Evolutionary conservation across 2,113 vertebrate species (phyloP).

Genomic region (Propithecus coquereli): DNA sequence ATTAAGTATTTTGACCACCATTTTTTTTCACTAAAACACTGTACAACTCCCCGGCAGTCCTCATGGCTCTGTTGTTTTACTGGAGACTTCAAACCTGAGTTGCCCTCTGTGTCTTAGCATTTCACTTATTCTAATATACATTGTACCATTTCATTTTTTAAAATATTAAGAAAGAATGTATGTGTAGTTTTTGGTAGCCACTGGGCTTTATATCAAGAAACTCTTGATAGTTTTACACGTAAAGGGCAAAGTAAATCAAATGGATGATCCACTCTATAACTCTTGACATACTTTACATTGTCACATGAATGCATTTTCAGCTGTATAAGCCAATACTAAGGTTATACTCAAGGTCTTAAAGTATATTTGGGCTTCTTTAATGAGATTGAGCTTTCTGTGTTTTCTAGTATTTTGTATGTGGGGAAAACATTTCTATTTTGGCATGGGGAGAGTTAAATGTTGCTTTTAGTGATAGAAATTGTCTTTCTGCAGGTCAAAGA

Average conservation of each 20-base stretch:
- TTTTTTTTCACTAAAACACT: neutral
- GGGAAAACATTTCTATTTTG: neutral
- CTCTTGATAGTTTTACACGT: constrained; percentile 59
- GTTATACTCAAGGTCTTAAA: constrained; percentile 44
- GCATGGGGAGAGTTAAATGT: neutral
- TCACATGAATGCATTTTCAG: neutral
- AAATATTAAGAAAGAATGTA: constrained; percentile 15
- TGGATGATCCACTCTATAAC: constrained; percentile 13
- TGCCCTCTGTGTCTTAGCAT: neutral
- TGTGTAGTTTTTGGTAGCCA: constrained; percentile 6
- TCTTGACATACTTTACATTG: constrained; percentile 48
- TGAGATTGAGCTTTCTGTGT: constrained; percentile 31
- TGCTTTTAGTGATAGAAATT: neutral
- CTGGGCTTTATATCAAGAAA: constrained; percentile 44
- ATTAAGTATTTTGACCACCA: neutral
- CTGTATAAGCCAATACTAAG: constrained; percentile 28
- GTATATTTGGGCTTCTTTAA: constrained; percentile 7
- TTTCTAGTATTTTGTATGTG: neutral
- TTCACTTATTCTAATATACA: constrained; percentile 36
- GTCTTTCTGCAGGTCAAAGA: neutral
- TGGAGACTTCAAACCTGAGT: neutral
- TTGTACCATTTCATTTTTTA: constrained; percentile 1
- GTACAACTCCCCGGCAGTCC: neutral
- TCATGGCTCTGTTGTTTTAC: neutral
- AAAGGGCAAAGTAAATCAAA: constrained; percentile 44